A percentile compares a stretch with the other conserved stretches of the same genome.
These are phyloP conservation scores for Sciurus vulgaris DNA, from an alignment of 2,797 vertebrate genomes.

Conservation along the genomic window DNA sequence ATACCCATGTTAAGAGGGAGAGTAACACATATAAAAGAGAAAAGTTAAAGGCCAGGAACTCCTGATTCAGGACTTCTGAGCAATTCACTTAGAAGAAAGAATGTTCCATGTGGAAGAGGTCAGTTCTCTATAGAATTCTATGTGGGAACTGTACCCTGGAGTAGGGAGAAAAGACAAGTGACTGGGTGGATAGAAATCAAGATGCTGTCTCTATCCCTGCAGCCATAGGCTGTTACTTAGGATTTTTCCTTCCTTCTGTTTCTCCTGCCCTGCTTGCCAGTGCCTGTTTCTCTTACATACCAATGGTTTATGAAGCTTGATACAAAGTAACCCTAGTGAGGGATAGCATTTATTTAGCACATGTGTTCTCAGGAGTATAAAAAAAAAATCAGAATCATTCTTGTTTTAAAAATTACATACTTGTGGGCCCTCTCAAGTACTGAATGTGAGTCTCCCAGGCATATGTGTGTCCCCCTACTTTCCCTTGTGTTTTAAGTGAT, in stretches of 20 bases:
- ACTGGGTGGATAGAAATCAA: background rate
- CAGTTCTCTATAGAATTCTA: background rate
- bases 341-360: background rate
- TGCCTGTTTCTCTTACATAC: background rate
- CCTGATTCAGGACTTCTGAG: background rate
- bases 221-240: too few relatives aligned
- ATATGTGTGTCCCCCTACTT: background rate
- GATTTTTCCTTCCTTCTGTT: background rate
- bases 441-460: background rate
- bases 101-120: background rate
- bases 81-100: background rate
- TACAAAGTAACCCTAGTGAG: background rate
- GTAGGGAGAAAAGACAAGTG: background rate
- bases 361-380: background rate
- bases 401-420: background rate
- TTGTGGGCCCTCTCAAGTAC: background rate
- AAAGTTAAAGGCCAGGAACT: background rate
- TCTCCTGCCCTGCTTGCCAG: accelerated
- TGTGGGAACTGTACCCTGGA: accelerated
- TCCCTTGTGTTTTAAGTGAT: background rate
- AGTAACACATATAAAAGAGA: background rate
- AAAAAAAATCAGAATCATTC: background rate
- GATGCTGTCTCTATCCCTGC: background rate
- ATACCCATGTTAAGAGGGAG: background rate
- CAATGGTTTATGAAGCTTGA: background rate